Evolutionary conservation across 2,888 invertebrate genomes (phyloP).

Genomic region (Hirtodrosophila cameraria): DNA sequence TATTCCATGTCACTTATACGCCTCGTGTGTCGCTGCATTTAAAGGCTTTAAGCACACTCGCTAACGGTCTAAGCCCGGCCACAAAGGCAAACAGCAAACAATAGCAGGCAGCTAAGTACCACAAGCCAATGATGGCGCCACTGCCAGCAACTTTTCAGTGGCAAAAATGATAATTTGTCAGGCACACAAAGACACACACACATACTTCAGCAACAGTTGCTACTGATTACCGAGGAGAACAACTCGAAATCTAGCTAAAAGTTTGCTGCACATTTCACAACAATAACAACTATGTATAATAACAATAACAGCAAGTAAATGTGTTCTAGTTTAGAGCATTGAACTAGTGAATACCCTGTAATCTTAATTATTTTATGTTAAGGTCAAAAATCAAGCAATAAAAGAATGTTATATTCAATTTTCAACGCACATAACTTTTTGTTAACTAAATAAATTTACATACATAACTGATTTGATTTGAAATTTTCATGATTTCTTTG

Average conservation of each 20-base stretch:
- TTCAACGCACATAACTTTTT: too few species aligned
- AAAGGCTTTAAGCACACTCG: slow-evolving; percentile 63
- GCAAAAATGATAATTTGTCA: slow-evolving; percentile 70
- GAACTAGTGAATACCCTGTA: too few species aligned
- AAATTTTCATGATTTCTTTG: too few species aligned
- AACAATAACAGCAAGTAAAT: slow-evolving; percentile 8
- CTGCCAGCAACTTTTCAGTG: slow-evolving; percentile 38
- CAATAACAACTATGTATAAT: slow-evolving; percentile 27
- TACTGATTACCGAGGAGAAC: slow-evolving; percentile 43
- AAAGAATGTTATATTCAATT: too few species aligned
- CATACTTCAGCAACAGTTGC: slow-evolving; percentile 25
- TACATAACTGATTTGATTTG: too few species aligned
- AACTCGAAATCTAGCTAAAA: slow-evolving; percentile 39
- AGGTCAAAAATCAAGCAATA: too few species aligned
- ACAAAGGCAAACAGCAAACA: slow-evolving; percentile 59
- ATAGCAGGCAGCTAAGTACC: slow-evolving; percentile 24
- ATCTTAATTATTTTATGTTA: too few species aligned
- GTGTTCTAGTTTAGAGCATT: too few species aligned
- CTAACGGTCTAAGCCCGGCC: slow-evolving; percentile 60
- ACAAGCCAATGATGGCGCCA: slow-evolving; percentile 35
- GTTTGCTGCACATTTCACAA: slow-evolving; percentile 27
- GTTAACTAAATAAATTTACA: too few species aligned
- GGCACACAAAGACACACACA: slow-evolving; percentile 12
- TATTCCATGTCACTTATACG: slow-evolving; percentile 62
- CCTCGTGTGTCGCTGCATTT: slow-evolving; percentile 52